Percentiles rank a stretch among this genome's conserved stretches.
phyloP scores from a whole-genome alignment of 37 sponge, comb jelly and placozoan genomes.

The Ianthella basta region DNA sequence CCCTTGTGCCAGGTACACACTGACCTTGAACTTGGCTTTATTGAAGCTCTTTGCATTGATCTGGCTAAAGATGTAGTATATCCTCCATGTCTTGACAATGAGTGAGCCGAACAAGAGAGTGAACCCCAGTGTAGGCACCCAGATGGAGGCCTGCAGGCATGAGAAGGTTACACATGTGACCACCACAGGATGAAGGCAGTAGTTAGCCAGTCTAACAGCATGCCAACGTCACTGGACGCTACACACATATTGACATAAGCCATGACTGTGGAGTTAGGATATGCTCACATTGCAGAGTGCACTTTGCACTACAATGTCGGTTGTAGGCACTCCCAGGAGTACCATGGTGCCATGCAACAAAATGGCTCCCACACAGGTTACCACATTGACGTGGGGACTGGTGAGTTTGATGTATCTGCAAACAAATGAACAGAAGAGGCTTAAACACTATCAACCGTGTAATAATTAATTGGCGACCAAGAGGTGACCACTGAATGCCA shows the following conservation, averaged over 20 bases:
- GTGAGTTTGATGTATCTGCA: neutral
- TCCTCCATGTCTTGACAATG: constrained; percentile 1
- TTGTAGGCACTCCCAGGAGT: neutral
- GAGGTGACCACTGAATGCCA: no score
- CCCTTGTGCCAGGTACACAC: neutral
- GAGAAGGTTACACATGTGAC: neutral
- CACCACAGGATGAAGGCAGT: neutral
- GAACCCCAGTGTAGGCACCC: neutral
- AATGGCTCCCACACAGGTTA: neutral
- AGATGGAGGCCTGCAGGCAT: neutral
- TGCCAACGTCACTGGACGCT: neutral
- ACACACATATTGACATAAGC: neutral
- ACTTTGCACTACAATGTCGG: neutral
- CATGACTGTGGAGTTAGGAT: neutral
- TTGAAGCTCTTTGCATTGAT: neutral
- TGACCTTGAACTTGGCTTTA: no score
- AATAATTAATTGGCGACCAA: no score
- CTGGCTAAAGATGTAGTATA: neutral
- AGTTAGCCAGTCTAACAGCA: neutral
- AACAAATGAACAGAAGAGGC: neutral
- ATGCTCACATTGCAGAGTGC: constrained; percentile 2
- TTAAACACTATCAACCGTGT: neutral
- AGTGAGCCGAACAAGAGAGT: neutral
- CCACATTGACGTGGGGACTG: neutral
- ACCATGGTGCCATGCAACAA: neutral